phyloP scores from a whole-genome alignment of 2,888 invertebrate genomes.

The Apodemia mormo region DNA sequence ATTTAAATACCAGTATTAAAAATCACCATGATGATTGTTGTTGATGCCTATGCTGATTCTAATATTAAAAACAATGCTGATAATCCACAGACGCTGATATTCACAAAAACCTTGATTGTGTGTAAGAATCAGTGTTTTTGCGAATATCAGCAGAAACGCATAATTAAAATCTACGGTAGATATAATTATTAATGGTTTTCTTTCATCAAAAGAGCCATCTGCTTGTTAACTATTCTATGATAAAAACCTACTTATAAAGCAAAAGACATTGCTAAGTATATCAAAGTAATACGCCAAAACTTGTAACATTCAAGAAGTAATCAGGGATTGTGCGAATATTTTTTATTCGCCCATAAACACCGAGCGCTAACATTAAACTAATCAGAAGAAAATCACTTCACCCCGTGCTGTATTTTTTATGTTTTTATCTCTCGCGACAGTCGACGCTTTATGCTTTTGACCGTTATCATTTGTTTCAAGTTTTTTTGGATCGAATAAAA shows the following conservation, averaged over 20 bases:
- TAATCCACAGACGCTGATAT: too few species aligned
- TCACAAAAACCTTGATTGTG: too few species aligned
- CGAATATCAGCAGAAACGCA: too few species aligned
- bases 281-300: neutral
- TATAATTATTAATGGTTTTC: too few species aligned
- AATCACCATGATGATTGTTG: too few species aligned
- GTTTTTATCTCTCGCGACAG: conserved; percentile 34
- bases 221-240: neutral
- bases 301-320: conserved; percentile 2
- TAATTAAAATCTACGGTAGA: too few species aligned
- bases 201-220: too few species aligned
- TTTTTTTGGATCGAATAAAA: neutral
- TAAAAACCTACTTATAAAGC: neutral
- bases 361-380: conserved; percentile 34
- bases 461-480: conserved; percentile 26
- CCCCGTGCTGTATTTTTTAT: conserved; percentile 30
- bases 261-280: neutral
- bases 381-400: conserved; percentile 30
- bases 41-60: too few species aligned
- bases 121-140: too few species aligned
- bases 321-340: conserved; percentile 10
- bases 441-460: conserved; percentile 27
- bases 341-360: conserved; percentile 11
- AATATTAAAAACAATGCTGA: too few species aligned
- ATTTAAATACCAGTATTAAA: too few species aligned